Evolutionary conservation across 2,888 invertebrate species (phyloP), one percentile per base, ranked within the genome.

Genomic region (Amphipyra tragopoginis): DNA sequence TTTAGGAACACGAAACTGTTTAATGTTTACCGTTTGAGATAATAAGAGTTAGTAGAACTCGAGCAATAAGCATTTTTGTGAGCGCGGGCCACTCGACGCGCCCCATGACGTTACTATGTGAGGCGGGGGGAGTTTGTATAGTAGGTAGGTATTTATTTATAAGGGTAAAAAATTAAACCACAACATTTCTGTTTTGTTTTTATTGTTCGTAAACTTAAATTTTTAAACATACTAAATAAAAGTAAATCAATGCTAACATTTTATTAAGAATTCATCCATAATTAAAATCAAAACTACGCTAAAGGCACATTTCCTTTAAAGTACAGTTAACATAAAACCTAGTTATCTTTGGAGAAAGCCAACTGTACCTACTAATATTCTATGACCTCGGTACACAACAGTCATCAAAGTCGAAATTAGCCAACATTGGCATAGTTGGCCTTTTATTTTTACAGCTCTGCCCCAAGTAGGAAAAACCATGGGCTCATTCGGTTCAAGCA

Each of bases 181-280:
- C 7, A 3, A 1, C 3, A 1, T 10, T 15, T 3, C 14, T 14
- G 21, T 21, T 29, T 0, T 9, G 0, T 8, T 13, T 70, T 55
- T 55, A 69, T 69, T 69, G 48, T 49, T 40, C n/a, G 26, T 52
- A 26, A 72, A 57, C 15, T 34, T 40, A 71, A 43, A 51, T 39
- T 36, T 13, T 40, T 21, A 21, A 21, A 21, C 3, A 42, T 50
- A 52, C 14, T 42, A 29, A 29, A 29, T 7, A 58, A 60, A 68
- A 66, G 34, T 40, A 51, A 47, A 43, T 11, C 10, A n/a, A n/a
- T n/a, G n/a, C n/a, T n/a, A 29, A 29, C 21, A 21, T 21, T 21
- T 29, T 29, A 29, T 29, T 21, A 29, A 29, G 29, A 29, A 7
- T 15, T 2, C n/a, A 45, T 6, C 21, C 36, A 29, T 14, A 14